Percentiles rank a stretch among this genome's conserved stretches.
These are phyloP conservation scores for Drosophila subpulchrella DNA, from an alignment of 1,140 invertebrate genomes.

Conservation along the genomic window DNA sequence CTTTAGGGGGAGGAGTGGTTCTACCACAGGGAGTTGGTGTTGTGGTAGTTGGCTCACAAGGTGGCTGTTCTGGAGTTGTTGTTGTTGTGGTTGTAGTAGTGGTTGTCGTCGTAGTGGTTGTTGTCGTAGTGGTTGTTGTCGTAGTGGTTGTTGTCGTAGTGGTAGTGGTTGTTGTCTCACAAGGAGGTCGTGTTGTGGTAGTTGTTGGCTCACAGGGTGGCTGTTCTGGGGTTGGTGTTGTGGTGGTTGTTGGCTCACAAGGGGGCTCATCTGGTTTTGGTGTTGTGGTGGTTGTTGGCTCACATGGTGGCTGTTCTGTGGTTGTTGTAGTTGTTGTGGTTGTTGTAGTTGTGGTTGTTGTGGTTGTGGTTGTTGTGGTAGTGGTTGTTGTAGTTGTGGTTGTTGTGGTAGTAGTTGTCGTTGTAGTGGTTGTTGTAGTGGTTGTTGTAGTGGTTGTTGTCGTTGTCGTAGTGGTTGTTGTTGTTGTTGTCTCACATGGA, in stretches of 20 bases:
- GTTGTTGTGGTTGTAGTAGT: neutral
- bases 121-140: neutral
- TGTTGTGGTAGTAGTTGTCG: neutral
- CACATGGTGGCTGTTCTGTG: neutral
- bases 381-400: neutral
- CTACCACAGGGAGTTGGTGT: neutral
- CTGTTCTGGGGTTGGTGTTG: neutral
- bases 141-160: neutral
- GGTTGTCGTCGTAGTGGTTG: neutral
- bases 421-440: neutral
- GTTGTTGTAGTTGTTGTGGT: neutral
- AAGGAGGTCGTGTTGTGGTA: neutral
- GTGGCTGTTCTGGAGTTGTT: neutral
- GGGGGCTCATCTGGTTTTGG: neutral
- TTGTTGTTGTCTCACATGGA: neutral
- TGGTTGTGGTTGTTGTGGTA: neutral
- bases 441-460: neutral
- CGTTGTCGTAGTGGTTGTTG: neutral
- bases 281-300: neutral
- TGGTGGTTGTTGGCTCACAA: conserved; percentile 8
- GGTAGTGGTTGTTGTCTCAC: neutral
- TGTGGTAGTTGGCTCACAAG: neutral
- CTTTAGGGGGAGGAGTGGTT: neutral
- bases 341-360: neutral
- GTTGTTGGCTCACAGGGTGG: neutral